Evolutionary conservation across 2,888 invertebrate genomes (phyloP), one percentile per base, ranked within the genome.

Genomic region (Leucania comma): DNA sequence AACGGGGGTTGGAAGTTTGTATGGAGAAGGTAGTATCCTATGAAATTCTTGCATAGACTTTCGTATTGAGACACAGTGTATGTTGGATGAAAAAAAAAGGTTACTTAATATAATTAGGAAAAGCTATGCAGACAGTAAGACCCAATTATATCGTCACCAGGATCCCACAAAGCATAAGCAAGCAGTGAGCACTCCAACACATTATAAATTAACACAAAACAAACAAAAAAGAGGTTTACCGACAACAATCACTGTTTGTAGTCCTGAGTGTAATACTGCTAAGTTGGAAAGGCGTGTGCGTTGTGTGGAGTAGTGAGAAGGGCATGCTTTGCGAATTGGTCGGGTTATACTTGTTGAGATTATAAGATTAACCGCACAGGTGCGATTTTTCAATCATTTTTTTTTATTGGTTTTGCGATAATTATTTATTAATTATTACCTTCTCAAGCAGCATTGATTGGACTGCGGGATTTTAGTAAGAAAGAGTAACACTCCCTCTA

Each of bases 151-250:
- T n/a, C 8, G 17, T 61, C 70, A 58, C 10, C 42, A 54, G 22
- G n/a, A 56, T 32, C 38, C n/a, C 14, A 42, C 14, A 60, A 56
- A 38, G 4, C 6, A 14, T 20, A 32, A 4, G 1, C 42, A 6
- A 29, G 38, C 17, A 66, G n/a, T 20, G 14, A 53, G 42, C 26
- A 56, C 65, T 42, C 48, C 4, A 38, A 48, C n/a, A 10, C 50
- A 56, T 74, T 57, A 75, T 51, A 56, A 75, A 75, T 70, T 62
- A 70, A 29, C 76, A 26, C 62, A 46, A 80, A 75, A 3, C 22
- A 26, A 24, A 58, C 60, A 74, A 75, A 74, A 78, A 60, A 78
- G 54, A 38, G 3, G 9, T 20, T 10, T 22, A 3, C 54, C 26
- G n/a, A 53, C 75, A 35, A 80, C 76, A 80, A 78, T 75, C 70